phyloP scores from a whole-genome alignment of 2,113 vertebrate genomes.

The Hymenochirus boettgeri region DNA sequence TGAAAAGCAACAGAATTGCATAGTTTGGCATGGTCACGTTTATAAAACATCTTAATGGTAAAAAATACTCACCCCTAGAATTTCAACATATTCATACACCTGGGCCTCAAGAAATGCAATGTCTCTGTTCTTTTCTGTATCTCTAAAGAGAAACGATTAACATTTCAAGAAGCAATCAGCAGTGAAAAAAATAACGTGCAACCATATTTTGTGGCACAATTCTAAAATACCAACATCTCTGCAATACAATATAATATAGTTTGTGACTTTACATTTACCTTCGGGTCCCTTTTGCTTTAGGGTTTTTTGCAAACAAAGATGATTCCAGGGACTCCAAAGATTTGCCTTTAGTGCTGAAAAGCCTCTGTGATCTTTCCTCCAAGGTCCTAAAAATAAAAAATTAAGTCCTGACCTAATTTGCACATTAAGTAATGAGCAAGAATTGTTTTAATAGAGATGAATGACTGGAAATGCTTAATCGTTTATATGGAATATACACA shows the following conservation, averaged over 20 bases:
- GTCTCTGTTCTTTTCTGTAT: slow-evolving; percentile 94
- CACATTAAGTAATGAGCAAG: too few relatives aligned
- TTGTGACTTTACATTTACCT: slow-evolving; percentile 70
- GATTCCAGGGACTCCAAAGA: slow-evolving; percentile 87
- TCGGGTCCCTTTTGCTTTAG: slow-evolving; percentile 92
- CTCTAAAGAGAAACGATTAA: slow-evolving; percentile 63
- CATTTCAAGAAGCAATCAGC: slow-evolving; percentile 5
- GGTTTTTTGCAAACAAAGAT: slow-evolving; percentile 93
- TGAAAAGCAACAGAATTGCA: too few relatives aligned
- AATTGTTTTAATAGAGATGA: too few relatives aligned
- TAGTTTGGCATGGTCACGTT: too few relatives aligned
- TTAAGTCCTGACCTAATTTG: too few relatives aligned
- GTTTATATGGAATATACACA: too few relatives aligned
- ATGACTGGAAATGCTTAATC: too few relatives aligned
- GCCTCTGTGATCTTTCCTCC: slow-evolving; percentile 90
- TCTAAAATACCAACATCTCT: too few relatives aligned
- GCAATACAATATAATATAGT: too few relatives aligned
- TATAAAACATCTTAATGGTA: not conserved
- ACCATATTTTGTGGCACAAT: too few relatives aligned
- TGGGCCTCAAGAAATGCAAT: slow-evolving; percentile 92
- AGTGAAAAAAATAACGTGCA: not conserved
- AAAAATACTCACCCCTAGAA: slow-evolving; percentile 79
- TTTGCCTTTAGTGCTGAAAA: slow-evolving; percentile 96
- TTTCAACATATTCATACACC: slow-evolving; percentile 94
- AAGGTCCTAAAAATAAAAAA: slow-evolving; percentile 70